Evolutionary conservation across 2,797 vertebrate genomes (phyloP), one percentile per base, ranked within the genome.

Genomic region (Thalassophryne amazonica): DNA sequence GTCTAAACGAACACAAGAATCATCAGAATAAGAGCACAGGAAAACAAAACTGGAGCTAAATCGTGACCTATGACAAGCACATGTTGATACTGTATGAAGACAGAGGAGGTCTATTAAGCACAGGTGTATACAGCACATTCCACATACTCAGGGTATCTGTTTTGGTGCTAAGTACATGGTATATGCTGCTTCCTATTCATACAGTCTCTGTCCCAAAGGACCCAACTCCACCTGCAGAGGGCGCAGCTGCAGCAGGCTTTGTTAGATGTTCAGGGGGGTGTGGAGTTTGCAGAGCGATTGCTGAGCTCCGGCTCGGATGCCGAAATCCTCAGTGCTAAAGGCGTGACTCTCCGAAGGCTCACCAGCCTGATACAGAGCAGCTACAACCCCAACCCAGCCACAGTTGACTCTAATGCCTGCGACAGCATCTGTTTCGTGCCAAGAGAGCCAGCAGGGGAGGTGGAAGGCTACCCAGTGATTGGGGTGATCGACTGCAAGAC

Each of bases 211-310:
- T 25, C 20, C 23, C 10, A 1, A 80, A 88, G 91, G 56, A 95
- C 91, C 57, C 84, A 91, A 24, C 84, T 98, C 41, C 89, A 91
- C 68, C 85, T 97, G 73, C 93, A 94, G 79, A 89, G 80, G 62
- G 92, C 87, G 0, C 93, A 95, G 84, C 83, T 97, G 65, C 88
- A 91, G 49, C 96, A 98, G 86, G 86, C 92, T 4, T 83, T 96
- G 76, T 53, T 83, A 16, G 96, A 97, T 51, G 57, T 91, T 56
- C 82, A 70, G 3, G 91, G 91, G 0, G 74, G 90, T 0, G 90
- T 95, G 66, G 91, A 92, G 25, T 98, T 95, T 15, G 92, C 94
- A 0, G 90, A 95, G 76, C 81, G 83, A 11, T 84, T 98, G 68
- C 88, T 98, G 60, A 87, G 64, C 11, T 86, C 69, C 0, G 94